Evolutionary conservation across 92 coral and sea anemone genomes (phyloP).

Genomic region (Actinernus sp.): DNA sequence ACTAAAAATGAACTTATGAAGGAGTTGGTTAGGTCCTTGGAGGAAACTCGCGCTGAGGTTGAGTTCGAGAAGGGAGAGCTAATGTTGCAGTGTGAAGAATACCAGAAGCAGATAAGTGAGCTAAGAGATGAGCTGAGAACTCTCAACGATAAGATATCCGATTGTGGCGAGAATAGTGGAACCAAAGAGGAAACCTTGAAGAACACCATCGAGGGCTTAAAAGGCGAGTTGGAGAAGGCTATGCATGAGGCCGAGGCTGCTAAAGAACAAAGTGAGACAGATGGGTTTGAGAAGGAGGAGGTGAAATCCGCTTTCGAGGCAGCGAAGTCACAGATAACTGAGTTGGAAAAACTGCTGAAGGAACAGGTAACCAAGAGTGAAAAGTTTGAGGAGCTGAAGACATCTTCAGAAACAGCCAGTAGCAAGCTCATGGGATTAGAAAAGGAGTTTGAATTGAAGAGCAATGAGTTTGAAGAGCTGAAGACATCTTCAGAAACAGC

Average conservation of each 20-base stretch:
- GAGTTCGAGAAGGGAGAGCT: slow-evolving; percentile 61
- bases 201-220: slow-evolving; percentile 10
- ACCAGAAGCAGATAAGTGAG: slow-evolving; percentile 32
- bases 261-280: slow-evolving; percentile 10
- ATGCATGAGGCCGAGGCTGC: neutral
- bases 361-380: slow-evolving; percentile 15
- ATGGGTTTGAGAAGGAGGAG: slow-evolving; percentile 33
- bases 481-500: too few relatives aligned
- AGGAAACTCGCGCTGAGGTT: slow-evolving; percentile 62
- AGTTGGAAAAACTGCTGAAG: neutral
- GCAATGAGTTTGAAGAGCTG: too few relatives aligned
- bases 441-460: too few relatives aligned
- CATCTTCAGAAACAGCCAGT: too few relatives aligned
- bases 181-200: slow-evolving; percentile 9
- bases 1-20: slow-evolving; percentile 61
- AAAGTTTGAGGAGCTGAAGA: neutral
- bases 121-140: slow-evolving; percentile 14
- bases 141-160: slow-evolving; percentile 15
- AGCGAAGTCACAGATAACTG: neutral
- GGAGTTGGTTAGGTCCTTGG: slow-evolving; percentile 69
- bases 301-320: slow-evolving; percentile 10
- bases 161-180: slow-evolving; percentile 15
- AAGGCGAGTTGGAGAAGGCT: slow-evolving; percentile 47
- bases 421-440: too few relatives aligned
- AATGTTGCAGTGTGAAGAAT: slow-evolving; percentile 38